A percentile compares a stretch with the other conserved stretches of the same genome.
phyloP scores from a whole-genome alignment of 2,888 invertebrate species.

The Heteromurus nitidus region DNA sequence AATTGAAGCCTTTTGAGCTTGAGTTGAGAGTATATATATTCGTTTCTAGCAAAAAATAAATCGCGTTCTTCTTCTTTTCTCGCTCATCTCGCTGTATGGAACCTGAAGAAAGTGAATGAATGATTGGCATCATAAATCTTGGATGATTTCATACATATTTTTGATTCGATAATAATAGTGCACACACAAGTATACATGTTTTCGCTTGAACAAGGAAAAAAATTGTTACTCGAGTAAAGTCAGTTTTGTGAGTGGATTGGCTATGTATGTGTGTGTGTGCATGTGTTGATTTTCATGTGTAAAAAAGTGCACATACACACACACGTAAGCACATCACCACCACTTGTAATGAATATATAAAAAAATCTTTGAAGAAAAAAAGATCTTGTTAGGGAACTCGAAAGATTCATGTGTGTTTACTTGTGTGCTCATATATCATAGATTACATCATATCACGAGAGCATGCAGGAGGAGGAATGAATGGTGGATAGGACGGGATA shows the following conservation, averaged over 20 bases:
- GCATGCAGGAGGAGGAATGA: conserved; percentile 4
- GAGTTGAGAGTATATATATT: too few species aligned
- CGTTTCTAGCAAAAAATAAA: too few species aligned
- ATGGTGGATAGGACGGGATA: conserved; percentile 18
- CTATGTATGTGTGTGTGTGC: not conserved
- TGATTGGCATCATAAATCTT: conserved; percentile 50
- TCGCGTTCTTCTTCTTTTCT: too few species aligned
- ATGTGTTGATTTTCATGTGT: not conserved
- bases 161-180: conserved; percentile 44
- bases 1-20: too few species aligned
- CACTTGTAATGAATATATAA: not conserved
- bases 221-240: too few species aligned
- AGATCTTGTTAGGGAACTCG: conserved; percentile 38
- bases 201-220: not conserved
- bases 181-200: not conserved
- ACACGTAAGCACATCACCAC: not conserved
- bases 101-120: conserved; percentile 15
- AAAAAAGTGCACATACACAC: not conserved
- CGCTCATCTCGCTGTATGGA: too few species aligned
- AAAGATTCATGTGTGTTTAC: conserved; percentile 31
- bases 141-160: conserved; percentile 48
- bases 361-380: conserved; percentile 9
- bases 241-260: too few species aligned
- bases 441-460: conserved; percentile 12
- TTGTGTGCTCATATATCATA: conserved; percentile 34